Evolutionary conservation across 2,888 invertebrate genomes (phyloP).

Genomic region (Autographa gamma): DNA sequence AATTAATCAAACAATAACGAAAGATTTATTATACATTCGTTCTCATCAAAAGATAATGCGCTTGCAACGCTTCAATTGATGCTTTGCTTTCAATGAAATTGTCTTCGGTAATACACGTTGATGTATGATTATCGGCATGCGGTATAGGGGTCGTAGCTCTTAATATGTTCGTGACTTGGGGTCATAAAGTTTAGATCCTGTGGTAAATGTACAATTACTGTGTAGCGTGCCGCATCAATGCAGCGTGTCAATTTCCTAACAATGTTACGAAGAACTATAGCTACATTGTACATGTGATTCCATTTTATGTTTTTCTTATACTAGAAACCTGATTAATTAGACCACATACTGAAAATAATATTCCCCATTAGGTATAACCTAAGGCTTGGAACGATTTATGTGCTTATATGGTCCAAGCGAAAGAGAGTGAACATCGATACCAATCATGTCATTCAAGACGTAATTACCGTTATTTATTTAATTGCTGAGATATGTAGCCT

Average conservation of each 20-base stretch:
- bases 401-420: constrained; percentile 24
- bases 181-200: constrained; percentile 50
- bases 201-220: constrained; percentile 64
- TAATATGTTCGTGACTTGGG: constrained; percentile 56
- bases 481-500: constrained; percentile 60
- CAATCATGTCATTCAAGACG: constrained; percentile 52
- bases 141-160: constrained; percentile 39
- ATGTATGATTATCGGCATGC: constrained; percentile 55
- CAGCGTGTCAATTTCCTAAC: constrained; percentile 54
- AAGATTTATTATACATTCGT: constrained; percentile 71
- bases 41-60: constrained; percentile 63
- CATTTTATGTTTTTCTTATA: constrained; percentile 27
- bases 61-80: constrained; percentile 66
- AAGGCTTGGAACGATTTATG: constrained; percentile 50
- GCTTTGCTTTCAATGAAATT: constrained; percentile 61
- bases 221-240: constrained; percentile 47
- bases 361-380: constrained; percentile 29
- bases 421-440: constrained; percentile 53
- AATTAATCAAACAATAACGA: constrained; percentile 54
- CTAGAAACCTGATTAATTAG: constrained; percentile 42
- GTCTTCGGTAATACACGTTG: constrained; percentile 48
- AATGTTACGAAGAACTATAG: constrained; percentile 42
- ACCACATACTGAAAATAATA: constrained; percentile 49
- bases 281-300: constrained; percentile 26
- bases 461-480: constrained; percentile 57